These are phyloP conservation scores for Illadopsis cleaveri DNA, from an alignment of 2,113 vertebrate genomes.

Conservation along the genomic window DNA sequence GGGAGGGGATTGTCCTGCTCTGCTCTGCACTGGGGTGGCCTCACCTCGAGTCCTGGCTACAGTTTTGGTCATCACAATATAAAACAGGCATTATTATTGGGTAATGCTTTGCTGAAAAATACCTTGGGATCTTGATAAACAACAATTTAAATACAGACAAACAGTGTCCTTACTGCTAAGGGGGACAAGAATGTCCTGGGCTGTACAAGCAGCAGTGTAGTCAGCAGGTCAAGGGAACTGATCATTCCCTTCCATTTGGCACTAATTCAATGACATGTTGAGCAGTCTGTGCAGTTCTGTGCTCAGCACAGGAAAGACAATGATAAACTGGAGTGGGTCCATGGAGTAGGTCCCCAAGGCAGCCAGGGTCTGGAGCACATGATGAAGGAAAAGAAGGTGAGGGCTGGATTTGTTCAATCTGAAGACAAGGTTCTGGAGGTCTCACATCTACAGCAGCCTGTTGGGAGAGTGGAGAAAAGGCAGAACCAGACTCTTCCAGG, in stretches of 20 bases:
- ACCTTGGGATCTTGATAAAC: not conserved
- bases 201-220: not conserved
- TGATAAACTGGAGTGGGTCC: not conserved
- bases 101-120: not conserved
- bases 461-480: not conserved
- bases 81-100: not conserved
- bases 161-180: not conserved
- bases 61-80: not conserved
- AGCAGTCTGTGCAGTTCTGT: not conserved
- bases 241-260: not conserved
- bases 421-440: not conserved
- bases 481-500: not conserved
- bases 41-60: rapidly evolving
- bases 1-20: not conserved
- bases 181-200: not conserved
- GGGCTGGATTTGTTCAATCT: not conserved
- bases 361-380: not conserved
- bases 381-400: not conserved
- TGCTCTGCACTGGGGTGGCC: not conserved
- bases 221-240: not conserved
- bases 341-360: not conserved
- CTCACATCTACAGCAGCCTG: not conserved
- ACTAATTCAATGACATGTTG: not conserved
- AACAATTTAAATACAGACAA: not conserved
- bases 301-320: not conserved